phyloP scores from a whole-genome alignment of 2,113 vertebrate genomes.

The Eclectus roratus region DNA sequence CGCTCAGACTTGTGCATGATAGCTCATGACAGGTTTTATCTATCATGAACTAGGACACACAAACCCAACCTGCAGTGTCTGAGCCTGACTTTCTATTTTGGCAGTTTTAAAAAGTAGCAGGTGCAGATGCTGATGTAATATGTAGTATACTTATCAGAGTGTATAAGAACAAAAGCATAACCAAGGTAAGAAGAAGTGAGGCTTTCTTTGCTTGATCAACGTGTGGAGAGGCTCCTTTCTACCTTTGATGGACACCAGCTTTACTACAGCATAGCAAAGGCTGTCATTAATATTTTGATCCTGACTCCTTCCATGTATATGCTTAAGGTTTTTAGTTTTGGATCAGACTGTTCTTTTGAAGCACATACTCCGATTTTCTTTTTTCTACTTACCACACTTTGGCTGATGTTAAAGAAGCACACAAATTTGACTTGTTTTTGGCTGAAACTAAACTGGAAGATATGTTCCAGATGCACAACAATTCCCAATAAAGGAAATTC shows the following conservation, averaged over 20 bases:
- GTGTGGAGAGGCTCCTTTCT: neutral
- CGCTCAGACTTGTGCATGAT: neutral
- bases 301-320: neutral
- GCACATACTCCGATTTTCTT: neutral
- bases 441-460: neutral
- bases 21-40: neutral
- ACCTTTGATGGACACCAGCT: neutral
- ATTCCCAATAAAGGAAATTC: neutral
- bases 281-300: neutral
- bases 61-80: neutral
- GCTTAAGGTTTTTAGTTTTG: neutral
- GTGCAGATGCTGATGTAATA: neutral
- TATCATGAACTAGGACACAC: neutral
- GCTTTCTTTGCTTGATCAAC: neutral
- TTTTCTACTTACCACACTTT: neutral
- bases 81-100: neutral
- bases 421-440: neutral
- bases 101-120: neutral
- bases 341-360: neutral
- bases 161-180: neutral
- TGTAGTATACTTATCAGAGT: neutral
- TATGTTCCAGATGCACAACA: neutral
- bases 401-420: neutral
- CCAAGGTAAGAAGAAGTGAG: neutral
- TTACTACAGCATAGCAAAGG: neutral